phyloP scores from a whole-genome alignment of 2,888 invertebrate genomes.

The Bellardia pandia region DNA sequence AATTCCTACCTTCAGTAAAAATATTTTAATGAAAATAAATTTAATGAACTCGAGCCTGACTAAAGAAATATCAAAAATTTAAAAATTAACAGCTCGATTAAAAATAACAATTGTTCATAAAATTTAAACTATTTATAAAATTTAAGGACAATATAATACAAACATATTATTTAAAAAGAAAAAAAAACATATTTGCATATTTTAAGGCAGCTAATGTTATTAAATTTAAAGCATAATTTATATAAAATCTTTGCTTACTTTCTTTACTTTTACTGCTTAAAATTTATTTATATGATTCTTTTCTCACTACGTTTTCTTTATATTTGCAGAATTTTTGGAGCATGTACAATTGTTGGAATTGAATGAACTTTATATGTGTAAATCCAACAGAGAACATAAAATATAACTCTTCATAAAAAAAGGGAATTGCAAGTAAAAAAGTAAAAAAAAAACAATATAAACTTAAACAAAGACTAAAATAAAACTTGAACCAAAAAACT shows the following conservation, averaged over 20 bases:
- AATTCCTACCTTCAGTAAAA: no score
- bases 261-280: background rate
- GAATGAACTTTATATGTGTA: conserved; percentile 53
- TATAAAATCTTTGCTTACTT: background rate
- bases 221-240: background rate
- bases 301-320: conserved; percentile 21
- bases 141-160: no score
- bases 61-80: no score
- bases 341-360: conserved; percentile 71
- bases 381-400: conserved; percentile 54
- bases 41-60: no score
- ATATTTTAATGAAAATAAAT: no score
- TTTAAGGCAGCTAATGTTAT: no score
- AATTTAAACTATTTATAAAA: no score
- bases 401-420: conserved; percentile 35
- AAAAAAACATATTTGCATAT: no score
- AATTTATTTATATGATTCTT: background rate
- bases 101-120: no score
- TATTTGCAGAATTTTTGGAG: conserved; percentile 64
- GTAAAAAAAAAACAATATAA: conserved; percentile 22
- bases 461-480: conserved; percentile 63
- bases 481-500: conserved; percentile 38
- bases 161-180: no score
- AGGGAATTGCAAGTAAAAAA: conserved; percentile 62
- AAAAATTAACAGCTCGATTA: no score